Conservation (phyloP, 2,888 invertebrate species). For the Hydrotaea diabolus region DNA sequence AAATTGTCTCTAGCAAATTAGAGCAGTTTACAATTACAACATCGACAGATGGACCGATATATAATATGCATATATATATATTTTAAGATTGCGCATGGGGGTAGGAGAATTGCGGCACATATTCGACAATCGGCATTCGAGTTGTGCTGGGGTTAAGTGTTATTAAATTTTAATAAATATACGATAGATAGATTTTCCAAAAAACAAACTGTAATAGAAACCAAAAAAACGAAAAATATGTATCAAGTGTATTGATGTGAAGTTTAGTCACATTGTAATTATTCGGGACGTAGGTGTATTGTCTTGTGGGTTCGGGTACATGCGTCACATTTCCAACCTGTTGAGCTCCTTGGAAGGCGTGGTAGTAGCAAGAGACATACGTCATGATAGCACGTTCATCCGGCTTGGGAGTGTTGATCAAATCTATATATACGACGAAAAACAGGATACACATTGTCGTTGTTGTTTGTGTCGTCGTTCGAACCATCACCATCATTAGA, state of each 20-base stretch:
- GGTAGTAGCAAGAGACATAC: slow-evolving; percentile 99
- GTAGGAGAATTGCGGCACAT: neutral
- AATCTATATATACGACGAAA: slow-evolving; percentile 88
- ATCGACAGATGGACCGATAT: slow-evolving; percentile 5
- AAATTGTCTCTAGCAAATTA: neutral
- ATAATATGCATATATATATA: too few species aligned
- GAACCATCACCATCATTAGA: slow-evolving; percentile 53
- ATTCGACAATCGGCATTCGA: slow-evolving; percentile 11
- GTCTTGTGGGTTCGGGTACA: slow-evolving; percentile 81
- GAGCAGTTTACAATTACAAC: slow-evolving; percentile 16
- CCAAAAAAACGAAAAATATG: slow-evolving; percentile 72
- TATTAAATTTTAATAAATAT: slow-evolving; percentile 19
- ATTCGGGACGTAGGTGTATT: slow-evolving; percentile 81
- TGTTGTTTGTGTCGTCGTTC: slow-evolving; percentile 70
- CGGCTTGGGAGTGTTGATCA: slow-evolving; percentile 99
- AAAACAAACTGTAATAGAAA: slow-evolving; percentile 76
- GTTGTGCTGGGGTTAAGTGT: slow-evolving; percentile 9
- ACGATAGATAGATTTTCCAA: slow-evolving; percentile 70
- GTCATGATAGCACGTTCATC: slow-evolving; percentile 99
- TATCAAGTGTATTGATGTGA: slow-evolving; percentile 80
- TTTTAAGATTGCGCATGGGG: neutral
- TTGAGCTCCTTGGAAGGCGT: slow-evolving; percentile 99
- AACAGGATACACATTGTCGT: too few species aligned
- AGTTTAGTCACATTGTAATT: slow-evolving; percentile 82
- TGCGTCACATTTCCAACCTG: slow-evolving; percentile 87